These are phyloP conservation scores for Cordilura impudica DNA, from an alignment of 2,888 invertebrate species.

Conservation along the genomic window DNA sequence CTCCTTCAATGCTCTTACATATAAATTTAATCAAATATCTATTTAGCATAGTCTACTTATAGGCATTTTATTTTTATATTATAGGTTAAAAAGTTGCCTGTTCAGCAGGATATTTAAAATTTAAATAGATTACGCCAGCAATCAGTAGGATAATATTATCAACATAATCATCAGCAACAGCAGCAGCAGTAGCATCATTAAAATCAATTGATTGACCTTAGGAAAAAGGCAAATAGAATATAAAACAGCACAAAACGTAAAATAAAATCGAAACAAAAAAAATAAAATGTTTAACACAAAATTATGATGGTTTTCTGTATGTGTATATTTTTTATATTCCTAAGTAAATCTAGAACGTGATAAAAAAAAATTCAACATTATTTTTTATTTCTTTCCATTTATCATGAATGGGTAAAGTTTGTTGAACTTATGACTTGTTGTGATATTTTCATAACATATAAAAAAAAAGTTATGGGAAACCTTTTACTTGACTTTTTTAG, in stretches of 20 bases:
- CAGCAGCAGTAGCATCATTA: constrained; percentile 34
- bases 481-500: constrained; percentile 12
- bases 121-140: constrained; percentile 45
- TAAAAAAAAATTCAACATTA: neutral
- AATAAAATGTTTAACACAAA: neutral
- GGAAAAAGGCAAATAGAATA: neutral
- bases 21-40: constrained; percentile 44
- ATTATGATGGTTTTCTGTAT: constrained; percentile 4
- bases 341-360: neutral
- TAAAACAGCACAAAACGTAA: neutral
- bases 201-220: constrained; percentile 57
- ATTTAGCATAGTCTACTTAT: constrained; percentile 8
- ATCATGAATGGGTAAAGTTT: constrained; percentile 40
- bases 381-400: constrained; percentile 30
- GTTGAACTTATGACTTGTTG: constrained; percentile 51
- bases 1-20: neutral
- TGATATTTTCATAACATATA: neutral
- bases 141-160: constrained; percentile 35
- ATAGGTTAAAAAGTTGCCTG: constrained; percentile 15
- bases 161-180: constrained; percentile 1
- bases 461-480: neutral
- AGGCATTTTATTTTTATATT: neutral
- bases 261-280: neutral
- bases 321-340: neutral
- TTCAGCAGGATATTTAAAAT: constrained; percentile 54